A percentile compares a stretch with the other conserved stretches of the same genome.
These are phyloP conservation scores for Drosophila helvetica DNA, from an alignment of 2,888 invertebrate species.

Conservation along the genomic window DNA sequence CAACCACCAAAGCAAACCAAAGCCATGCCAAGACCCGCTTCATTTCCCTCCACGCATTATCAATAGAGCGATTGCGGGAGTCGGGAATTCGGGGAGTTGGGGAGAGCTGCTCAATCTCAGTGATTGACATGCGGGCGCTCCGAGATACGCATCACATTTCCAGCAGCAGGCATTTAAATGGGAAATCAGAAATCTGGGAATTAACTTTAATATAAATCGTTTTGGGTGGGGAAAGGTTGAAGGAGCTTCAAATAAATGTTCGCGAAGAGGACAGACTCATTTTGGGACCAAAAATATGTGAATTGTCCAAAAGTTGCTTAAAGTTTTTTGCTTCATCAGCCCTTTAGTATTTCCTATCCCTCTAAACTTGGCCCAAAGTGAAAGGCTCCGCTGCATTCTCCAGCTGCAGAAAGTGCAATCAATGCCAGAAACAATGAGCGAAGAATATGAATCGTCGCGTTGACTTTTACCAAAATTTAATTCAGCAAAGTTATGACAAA, in stretches of 20 bases:
- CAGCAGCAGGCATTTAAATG: conserved; percentile 48
- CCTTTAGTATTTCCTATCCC: conserved; percentile 5
- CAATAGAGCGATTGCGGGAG: conserved; percentile 39
- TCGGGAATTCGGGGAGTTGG: conserved; percentile 14
- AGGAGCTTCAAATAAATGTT: conserved; percentile 11
- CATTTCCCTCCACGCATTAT: conserved; percentile 64
- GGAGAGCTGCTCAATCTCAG: conserved; percentile 58
- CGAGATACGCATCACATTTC: conserved; percentile 39
- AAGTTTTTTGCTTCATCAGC: conserved; percentile 36
- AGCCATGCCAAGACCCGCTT: conserved; percentile 47
- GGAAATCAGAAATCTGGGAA: conserved; percentile 40
- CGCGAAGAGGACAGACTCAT: neutral
- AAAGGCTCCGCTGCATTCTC: conserved; percentile 17
- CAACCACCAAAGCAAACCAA: conserved; percentile 10
- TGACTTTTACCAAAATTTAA: conserved; percentile 70
- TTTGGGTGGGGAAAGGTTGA: neutral
- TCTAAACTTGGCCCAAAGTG: conserved; percentile 20
- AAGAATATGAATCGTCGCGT: conserved; percentile 58
- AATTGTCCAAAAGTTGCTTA: neutral
- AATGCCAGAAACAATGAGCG: conserved; percentile 48
- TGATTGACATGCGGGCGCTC: conserved; percentile 74
- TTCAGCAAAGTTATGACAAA: conserved; percentile 75
- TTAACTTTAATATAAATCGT: conserved; percentile 48
- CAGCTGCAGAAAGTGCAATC: conserved; percentile 31
- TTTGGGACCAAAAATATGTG: neutral